Conservation (phyloP, 2,888 invertebrate species). For the Cephonodes hylas region DNA sequence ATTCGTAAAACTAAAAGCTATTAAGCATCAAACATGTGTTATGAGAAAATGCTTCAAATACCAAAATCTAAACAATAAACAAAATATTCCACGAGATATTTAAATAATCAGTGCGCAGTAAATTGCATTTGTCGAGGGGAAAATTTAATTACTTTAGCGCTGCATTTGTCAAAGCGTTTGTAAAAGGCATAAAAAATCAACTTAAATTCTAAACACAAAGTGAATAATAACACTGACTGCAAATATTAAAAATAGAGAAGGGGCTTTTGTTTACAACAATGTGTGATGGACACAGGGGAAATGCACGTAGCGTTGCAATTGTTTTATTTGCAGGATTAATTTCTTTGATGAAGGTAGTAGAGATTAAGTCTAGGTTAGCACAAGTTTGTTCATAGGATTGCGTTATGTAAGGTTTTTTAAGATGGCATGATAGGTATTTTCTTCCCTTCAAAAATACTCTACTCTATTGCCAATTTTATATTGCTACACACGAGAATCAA, state of each 20-base stretch:
- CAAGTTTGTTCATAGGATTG: no score
- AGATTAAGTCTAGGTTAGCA: no score
- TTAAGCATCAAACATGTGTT: no score
- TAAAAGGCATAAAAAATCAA: not conserved
- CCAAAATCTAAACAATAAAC: not conserved
- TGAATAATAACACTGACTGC: not conserved
- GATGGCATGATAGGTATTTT: no score
- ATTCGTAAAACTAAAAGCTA: no score
- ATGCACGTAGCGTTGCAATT: not conserved
- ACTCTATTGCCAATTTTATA: no score
- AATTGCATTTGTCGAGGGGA: not conserved
- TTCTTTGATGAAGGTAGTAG: not conserved
- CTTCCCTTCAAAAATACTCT: no score
- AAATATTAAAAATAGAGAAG: not conserved
- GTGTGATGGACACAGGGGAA: not conserved
- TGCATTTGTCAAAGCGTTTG: not conserved
- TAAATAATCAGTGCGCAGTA: not conserved
- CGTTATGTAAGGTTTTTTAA: no score
- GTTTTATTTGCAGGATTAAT: not conserved
- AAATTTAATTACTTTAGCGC: not conserved
- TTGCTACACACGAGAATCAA: no score
- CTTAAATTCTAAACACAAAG: not conserved
- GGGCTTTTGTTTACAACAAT: not conserved
- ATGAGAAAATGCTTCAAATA: not conserved
- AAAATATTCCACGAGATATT: not conserved